Evolutionary conservation across 2,797 vertebrate genomes (phyloP).

Genomic region (Platalea minor): DNA sequence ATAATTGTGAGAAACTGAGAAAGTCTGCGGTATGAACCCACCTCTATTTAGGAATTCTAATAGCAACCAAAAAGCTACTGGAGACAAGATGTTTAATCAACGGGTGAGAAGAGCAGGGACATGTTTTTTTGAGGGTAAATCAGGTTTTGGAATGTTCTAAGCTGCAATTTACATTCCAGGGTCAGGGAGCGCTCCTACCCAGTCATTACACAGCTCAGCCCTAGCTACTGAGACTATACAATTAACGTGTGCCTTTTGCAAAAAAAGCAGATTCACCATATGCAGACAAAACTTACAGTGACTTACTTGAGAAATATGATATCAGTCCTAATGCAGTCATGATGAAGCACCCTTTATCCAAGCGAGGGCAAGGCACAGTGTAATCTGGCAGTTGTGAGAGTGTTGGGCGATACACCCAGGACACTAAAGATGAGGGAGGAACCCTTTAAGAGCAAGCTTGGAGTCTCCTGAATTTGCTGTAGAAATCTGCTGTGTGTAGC

Average conservation of each 20-base stretch:
- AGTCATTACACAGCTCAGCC: background rate
- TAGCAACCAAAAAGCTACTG: background rate
- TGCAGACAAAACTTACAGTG: background rate
- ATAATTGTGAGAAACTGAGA: background rate
- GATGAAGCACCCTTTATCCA: background rate
- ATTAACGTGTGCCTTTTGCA: background rate
- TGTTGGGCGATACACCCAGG: background rate
- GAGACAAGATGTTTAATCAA: background rate
- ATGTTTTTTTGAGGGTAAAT: background rate
- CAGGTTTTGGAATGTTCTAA: constrained; percentile 22
- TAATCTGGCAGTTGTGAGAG: background rate
- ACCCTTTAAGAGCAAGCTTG: background rate
- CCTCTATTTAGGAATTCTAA: background rate
- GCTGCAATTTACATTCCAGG: constrained; percentile 47
- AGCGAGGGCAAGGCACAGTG: background rate
- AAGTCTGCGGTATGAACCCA: background rate
- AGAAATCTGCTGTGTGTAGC: background rate
- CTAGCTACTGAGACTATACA: background rate
- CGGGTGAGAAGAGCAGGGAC: background rate
- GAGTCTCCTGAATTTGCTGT: background rate
- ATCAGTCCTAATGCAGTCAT: background rate
- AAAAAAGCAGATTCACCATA: background rate
- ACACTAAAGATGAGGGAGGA: background rate
- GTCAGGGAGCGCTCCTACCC: background rate
- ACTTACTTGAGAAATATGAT: background rate